These are phyloP conservation scores for Stenurella melanura DNA, from an alignment of 2,888 invertebrate species.

Conservation along the genomic window DNA sequence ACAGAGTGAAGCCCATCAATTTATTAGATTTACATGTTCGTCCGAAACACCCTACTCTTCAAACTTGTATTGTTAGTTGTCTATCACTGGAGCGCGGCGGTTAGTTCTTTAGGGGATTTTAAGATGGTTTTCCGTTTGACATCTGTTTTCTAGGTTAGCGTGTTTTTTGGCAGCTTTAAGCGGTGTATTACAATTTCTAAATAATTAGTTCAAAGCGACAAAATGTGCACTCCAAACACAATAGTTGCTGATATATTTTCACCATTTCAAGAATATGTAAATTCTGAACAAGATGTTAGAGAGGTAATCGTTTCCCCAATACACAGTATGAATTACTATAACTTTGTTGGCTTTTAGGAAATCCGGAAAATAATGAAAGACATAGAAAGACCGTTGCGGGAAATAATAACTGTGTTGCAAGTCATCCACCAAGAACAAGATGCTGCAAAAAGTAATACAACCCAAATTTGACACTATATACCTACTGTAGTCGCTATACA, in stretches of 20 bases:
- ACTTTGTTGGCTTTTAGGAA: conserved; percentile 73
- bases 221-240: conserved; percentile 55
- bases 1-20: too few relatives aligned
- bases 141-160: background rate
- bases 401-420: conserved; percentile 87
- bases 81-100: too few relatives aligned
- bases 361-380: conserved; percentile 83
- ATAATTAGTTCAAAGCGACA: background rate
- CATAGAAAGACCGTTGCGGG: conserved; percentile 85
- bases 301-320: conserved; percentile 78
- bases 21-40: too few relatives aligned
- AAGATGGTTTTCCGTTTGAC: background rate
- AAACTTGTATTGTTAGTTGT: too few relatives aligned
- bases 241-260: conserved; percentile 80
- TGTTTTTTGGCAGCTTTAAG: background rate
- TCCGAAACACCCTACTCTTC: too few relatives aligned
- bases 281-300: conserved; percentile 85
- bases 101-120: too few relatives aligned
- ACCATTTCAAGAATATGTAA: conserved; percentile 85
- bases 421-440: conserved; percentile 84
- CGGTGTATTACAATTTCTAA: background rate
- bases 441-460: conserved; percentile 78
- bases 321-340: conserved; percentile 42
- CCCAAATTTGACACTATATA: too few relatives aligned
- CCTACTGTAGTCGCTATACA: too few relatives aligned